These are phyloP conservation scores for Diuraphis noxia DNA, from an alignment of 1,140 invertebrate species.

Conservation along the genomic window DNA sequence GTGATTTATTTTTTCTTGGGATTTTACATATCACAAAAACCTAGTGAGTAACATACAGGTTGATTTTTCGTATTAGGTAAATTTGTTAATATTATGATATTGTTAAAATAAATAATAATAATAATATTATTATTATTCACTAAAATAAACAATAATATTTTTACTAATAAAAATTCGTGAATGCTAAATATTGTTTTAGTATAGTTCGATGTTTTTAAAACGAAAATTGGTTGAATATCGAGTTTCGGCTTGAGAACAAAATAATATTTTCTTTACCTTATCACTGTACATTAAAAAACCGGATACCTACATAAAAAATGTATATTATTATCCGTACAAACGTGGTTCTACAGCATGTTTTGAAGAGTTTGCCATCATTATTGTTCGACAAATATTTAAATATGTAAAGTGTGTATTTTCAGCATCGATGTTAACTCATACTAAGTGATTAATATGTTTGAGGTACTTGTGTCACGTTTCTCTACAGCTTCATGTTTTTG, in stretches of 20 bases:
- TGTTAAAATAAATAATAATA: background rate
- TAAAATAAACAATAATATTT: background rate
- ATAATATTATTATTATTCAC: background rate
- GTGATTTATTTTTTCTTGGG: background rate
- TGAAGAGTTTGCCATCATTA: background rate
- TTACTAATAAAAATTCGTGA: background rate
- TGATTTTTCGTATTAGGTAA: background rate
- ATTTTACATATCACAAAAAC: background rate
- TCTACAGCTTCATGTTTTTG: background rate
- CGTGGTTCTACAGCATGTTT: background rate
- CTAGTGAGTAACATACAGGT: background rate
- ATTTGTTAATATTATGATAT: background rate
- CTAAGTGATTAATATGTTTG: background rate
- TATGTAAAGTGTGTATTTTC: background rate
- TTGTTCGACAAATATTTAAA: background rate
- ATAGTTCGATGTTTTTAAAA: background rate
- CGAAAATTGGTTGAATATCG: background rate
- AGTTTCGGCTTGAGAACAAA: background rate
- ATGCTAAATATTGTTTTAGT: background rate
- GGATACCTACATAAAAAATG: background rate
- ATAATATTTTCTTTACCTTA: conserved; percentile 11
- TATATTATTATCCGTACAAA: background rate
- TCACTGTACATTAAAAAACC: background rate
- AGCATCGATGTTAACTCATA: background rate
- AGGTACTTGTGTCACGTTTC: background rate